phyloP scores from a whole-genome alignment of 2,113 vertebrate species.

The Pelobates fuscus region DNA sequence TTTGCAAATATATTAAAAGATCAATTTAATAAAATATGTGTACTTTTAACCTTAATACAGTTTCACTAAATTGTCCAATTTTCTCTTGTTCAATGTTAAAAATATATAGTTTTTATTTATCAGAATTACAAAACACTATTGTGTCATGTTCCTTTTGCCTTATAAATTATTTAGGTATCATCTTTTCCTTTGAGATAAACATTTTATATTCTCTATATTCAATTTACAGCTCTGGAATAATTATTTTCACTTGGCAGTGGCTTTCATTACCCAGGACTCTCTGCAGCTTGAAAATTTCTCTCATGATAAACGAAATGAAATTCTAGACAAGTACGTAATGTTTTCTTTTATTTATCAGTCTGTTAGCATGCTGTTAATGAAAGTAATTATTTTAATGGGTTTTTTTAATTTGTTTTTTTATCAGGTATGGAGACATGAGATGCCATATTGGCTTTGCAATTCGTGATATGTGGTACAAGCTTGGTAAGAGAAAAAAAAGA shows the following conservation, averaged over 20 bases:
- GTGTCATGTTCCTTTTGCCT: slow-evolving; percentile 54
- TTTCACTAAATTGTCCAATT: not conserved
- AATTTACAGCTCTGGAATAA: slow-evolving; percentile 94
- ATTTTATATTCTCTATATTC: slow-evolving; percentile 53
- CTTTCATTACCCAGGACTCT: slow-evolving; percentile 97
- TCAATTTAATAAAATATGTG: not conserved
- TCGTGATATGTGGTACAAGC: slow-evolving; percentile 97
- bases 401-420: slow-evolving; percentile 8
- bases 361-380: slow-evolving; percentile 4
- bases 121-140: not conserved
- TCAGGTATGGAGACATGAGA: slow-evolving; percentile 92
- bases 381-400: not conserved
- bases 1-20: not conserved
- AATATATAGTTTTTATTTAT: no score
- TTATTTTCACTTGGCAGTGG: slow-evolving; percentile 98
- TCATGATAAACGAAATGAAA: slow-evolving; percentile 90
- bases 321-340: slow-evolving; percentile 84
- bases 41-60: not conserved
- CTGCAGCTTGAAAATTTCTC: slow-evolving; percentile 96
- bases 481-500: slow-evolving; percentile 74
- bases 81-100: no score
- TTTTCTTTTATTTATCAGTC: not conserved
- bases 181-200: no score
- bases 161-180: slow-evolving; percentile 64
- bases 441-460: slow-evolving; percentile 92